Evolutionary conservation across 1,140 invertebrate genomes (phyloP).

Genomic region (Venturia canescens): DNA sequence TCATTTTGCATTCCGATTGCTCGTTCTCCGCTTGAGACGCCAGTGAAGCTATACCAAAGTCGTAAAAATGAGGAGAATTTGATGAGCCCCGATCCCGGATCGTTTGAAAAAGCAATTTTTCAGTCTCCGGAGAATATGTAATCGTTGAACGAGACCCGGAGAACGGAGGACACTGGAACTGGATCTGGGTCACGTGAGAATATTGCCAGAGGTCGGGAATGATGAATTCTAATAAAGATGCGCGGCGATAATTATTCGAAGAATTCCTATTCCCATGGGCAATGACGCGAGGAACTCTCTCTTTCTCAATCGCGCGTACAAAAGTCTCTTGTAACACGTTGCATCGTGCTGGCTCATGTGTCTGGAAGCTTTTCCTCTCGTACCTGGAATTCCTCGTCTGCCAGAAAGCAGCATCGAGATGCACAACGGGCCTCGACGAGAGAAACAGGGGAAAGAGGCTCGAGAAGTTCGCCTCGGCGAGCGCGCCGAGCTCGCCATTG

Average conservation of each 20-base stretch:
- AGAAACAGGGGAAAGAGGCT: conserved; percentile 9
- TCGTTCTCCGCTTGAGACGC: too few relatives aligned
- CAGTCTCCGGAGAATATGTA: too few relatives aligned
- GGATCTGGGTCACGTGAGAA: conserved; percentile 16
- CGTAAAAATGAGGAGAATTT: too few relatives aligned
- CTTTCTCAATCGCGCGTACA: conserved; percentile 9
- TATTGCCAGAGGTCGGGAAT: conserved; percentile 29
- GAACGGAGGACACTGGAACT: too few relatives aligned
- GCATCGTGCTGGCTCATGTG: not conserved
- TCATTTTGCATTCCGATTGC: too few relatives aligned
- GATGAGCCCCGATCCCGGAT: too few relatives aligned
- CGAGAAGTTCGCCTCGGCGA: not conserved
- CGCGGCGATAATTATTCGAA: conserved; percentile 11
- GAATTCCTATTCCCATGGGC: conserved; percentile 33
- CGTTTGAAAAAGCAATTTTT: too few relatives aligned
- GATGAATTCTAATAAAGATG: not conserved
- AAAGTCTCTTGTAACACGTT: not conserved
- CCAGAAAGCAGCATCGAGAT: conserved; percentile 7
- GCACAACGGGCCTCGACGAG: conserved; percentile 9
- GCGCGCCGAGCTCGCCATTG: conserved; percentile 14
- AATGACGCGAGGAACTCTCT: conserved; percentile 1
- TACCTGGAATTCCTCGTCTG: conserved; percentile 35
- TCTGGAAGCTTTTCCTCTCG: conserved; percentile 31
- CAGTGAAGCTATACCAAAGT: too few relatives aligned
- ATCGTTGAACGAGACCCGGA: too few relatives aligned